Evolutionary conservation across 2,888 invertebrate species (phyloP), one percentile per base, ranked within the genome.

Genomic region (Argyra leucocephala): DNA sequence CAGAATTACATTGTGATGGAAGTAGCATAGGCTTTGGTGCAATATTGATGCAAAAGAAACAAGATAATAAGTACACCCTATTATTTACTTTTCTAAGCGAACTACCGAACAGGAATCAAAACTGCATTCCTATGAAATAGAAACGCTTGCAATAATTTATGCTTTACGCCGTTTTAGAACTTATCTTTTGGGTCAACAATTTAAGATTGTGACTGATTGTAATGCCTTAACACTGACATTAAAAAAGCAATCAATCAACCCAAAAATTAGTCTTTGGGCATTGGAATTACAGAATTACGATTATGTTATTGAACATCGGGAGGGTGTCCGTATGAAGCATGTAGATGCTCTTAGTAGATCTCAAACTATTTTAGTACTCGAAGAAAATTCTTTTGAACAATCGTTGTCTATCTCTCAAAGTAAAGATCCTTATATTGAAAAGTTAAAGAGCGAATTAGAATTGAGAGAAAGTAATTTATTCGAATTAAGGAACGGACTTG

Each of bases 111-210:
- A 66, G 4, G 74, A 74, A 59, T 60, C 70, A 6, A 68, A 69
- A 57, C 73, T 70, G 63, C 72, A 74, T 61, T 71, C 72, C 62
- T 74, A 69, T 67, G 74, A 75, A 61, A 63, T 75, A 9, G 74
- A 75, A 69, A 70, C 69, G 1, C 63, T 74, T 24, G 70, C 72
- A 1, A 71, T 73, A 2, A 65, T 73, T 58, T 72, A 73, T 65
- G 67, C 74, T 0, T 61, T 74, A 10, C 65, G 73, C 63, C 63
- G 71, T 36, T 73, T 73, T 62, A 66, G 69, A 4, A 64, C 69
- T 24, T 73, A 73, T 69, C 58, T 74, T 37, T 37, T 37, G 12
- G 15, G 12, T 3, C 10, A 12, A 37, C 37, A 15, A 9, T 37
- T 15, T 66, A 72, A 69, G 65, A 69, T 73, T 10, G 66, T 72